Evolutionary conservation across 1,140 invertebrate species (phyloP), one percentile per base, ranked within the genome.

Genomic region (Rhopalosiphum padi): DNA sequence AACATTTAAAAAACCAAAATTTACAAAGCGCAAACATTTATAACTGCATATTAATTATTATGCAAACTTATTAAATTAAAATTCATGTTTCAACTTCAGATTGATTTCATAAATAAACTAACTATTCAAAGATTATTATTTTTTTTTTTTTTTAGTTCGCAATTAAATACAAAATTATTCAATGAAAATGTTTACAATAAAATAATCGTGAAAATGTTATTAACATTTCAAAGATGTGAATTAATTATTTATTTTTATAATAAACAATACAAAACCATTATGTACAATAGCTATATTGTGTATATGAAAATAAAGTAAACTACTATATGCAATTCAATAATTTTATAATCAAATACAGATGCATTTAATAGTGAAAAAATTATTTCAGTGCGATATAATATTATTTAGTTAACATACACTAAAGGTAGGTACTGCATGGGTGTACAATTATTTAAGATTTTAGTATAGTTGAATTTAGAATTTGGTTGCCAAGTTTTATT

Each of bases 401-500:
- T 18, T 11, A 18, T 18, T 7, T n/a, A 77, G 30, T n/a, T n/a
- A 35, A 11, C 1, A 30, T 3, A 0, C 30, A 18, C 35, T 35
- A 37, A 37, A 83, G 35, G 35, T 83, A 83, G 0, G 8, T 83
- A 83, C 1, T 22, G 15, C 15, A 82, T 35, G 35, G 21, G 9
- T 85, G 9, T 85, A 43, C 51, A 51, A 87, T 41, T 87, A 48
- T 22, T 87, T 22, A 51, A 86, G 46, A n/a, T 86, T 86, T 43
- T 41, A 4, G 8, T 25, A 41, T 30, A 43, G 9, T 86, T 46
- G 11, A 37, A 55, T 53, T 22, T 37, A 53, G 5, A 53, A 53
- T 89, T 37, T 60, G 53, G 25, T 68, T 90, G 53, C 89, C 37
- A 60, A 60, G 53, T 60, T 60, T 60, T 90, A 60, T 43, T 90